Conservation (phyloP, 2,797 vertebrate genomes). For the Enteromius paludinosus region DNA sequence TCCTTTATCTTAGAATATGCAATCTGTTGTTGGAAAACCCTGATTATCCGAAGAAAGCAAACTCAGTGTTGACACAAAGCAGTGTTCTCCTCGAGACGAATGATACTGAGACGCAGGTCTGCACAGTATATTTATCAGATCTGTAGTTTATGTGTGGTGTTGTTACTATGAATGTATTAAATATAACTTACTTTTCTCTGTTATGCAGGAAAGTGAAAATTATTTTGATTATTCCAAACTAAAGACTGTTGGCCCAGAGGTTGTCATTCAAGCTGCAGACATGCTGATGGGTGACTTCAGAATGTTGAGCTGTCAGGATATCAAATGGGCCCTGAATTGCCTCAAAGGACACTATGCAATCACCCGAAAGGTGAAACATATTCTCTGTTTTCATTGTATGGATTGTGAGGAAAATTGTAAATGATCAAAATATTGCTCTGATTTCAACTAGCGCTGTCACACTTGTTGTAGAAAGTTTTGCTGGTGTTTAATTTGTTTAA, state of each 20-base stretch:
- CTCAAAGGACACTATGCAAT: conserved; percentile 99
- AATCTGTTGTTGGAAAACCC: conserved; percentile 95
- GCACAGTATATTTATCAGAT: conserved; percentile 34
- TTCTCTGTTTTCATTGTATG: neutral
- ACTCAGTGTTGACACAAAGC: conserved; percentile 80
- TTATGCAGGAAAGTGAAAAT: conserved; percentile 83
- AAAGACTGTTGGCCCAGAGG: conserved; percentile 82
- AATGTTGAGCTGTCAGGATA: conserved; percentile 97
- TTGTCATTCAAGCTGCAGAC: conserved; percentile 91
- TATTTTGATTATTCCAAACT: conserved; percentile 91
- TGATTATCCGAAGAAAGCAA: conserved; percentile 88
- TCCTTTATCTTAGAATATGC: conserved; percentile 85
- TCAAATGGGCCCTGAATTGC: conserved; percentile 95
- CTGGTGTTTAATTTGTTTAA: neutral
- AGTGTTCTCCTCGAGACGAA: conserved; percentile 93
- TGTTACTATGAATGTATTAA: neutral
- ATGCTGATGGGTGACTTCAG: conserved; percentile 96
- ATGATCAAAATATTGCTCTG: neutral
- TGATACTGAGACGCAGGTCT: conserved; percentile 85
- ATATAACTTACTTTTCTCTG: neutral
- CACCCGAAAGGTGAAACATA: conserved; percentile 74
- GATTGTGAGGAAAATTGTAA: neutral
- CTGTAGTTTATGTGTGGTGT: neutral
- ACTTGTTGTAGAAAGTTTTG: neutral
- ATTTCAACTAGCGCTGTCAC: neutral